Evolutionary conservation across 2,797 vertebrate species (phyloP).

Genomic region (Rachycentron canadum): DNA sequence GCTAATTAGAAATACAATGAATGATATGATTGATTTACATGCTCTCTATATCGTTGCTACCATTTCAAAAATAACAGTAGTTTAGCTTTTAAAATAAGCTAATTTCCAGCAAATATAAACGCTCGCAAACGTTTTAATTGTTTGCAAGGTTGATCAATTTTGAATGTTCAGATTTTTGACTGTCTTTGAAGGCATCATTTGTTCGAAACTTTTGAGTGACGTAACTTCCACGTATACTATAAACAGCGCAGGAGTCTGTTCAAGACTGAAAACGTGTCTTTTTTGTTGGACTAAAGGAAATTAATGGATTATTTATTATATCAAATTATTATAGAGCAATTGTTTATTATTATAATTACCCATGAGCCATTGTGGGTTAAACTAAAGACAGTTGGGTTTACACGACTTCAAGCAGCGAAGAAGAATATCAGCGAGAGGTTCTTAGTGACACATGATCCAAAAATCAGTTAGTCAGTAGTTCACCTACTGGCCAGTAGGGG

Average conservation of each 20-base stretch:
- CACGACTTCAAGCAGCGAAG: not conserved
- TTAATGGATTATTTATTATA: too few species aligned
- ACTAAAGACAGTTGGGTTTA: not conserved
- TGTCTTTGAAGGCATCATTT: constrained; percentile 15
- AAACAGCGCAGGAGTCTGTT: not conserved
- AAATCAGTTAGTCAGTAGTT: constrained; percentile 31
- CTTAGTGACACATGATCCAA: not conserved
- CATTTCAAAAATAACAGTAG: too few species aligned
- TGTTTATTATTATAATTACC: too few species aligned
- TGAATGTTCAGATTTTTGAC: not conserved
- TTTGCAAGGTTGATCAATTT: not conserved
- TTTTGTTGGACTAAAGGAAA: not conserved
- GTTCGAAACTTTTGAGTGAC: constrained; percentile 54
- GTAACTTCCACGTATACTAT: constrained; percentile 64
- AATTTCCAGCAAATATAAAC: not conserved
- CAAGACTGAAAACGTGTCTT: not conserved
- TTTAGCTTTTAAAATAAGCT: not conserved
- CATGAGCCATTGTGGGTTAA: not conserved
- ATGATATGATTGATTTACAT: not conserved
- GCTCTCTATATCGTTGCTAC: not conserved
- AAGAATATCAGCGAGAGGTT: not conserved
- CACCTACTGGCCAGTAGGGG: constrained; percentile 68
- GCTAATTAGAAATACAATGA: not conserved
- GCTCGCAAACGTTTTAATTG: too few species aligned
- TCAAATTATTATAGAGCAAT: too few species aligned